Evolutionary conservation across 2,888 invertebrate species (phyloP).

Genomic region (Cheilosia soror): DNA sequence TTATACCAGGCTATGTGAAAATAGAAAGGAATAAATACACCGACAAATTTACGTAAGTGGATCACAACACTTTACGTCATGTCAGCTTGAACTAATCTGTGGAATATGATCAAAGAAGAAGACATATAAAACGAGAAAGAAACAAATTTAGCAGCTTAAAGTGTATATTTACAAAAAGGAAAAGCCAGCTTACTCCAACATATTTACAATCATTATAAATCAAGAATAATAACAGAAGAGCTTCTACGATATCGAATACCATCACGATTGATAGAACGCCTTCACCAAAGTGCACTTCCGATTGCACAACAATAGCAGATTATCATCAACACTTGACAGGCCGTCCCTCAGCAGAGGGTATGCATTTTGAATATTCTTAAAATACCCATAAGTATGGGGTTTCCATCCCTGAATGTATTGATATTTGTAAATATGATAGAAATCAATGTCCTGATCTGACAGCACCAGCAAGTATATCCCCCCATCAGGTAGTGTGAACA

Average conservation of each 20-base stretch:
- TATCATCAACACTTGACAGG: constrained; percentile 52
- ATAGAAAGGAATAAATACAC: no score
- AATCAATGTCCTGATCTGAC: constrained; percentile 76
- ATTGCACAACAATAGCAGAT: constrained; percentile 78
- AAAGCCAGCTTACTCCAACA: background rate
- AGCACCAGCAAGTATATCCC: constrained; percentile 78
- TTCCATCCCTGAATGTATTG: constrained; percentile 80
- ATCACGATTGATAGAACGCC: constrained; percentile 71
- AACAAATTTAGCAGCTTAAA: background rate
- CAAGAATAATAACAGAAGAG: background rate
- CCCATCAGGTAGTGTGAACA: constrained; percentile 77
- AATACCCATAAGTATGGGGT: constrained; percentile 79
- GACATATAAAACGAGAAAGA: no score
- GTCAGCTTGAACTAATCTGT: no score
- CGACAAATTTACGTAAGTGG: no score
- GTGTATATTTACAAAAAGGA: constrained; percentile 5
- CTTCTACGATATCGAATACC: no score
- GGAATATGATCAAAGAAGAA: no score
- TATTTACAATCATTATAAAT: constrained; percentile 20
- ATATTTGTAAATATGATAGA: constrained; percentile 80
- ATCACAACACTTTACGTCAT: no score
- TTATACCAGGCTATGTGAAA: no score
- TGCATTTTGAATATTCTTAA: constrained; percentile 78
- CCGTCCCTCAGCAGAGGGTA: constrained; percentile 76
- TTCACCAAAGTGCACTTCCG: constrained; percentile 77